Percentiles rank a stretch among this genome's conserved stretches.
Conservation (phyloP, 2,888 invertebrate genomes). For the Eristalis intricaria region DNA sequence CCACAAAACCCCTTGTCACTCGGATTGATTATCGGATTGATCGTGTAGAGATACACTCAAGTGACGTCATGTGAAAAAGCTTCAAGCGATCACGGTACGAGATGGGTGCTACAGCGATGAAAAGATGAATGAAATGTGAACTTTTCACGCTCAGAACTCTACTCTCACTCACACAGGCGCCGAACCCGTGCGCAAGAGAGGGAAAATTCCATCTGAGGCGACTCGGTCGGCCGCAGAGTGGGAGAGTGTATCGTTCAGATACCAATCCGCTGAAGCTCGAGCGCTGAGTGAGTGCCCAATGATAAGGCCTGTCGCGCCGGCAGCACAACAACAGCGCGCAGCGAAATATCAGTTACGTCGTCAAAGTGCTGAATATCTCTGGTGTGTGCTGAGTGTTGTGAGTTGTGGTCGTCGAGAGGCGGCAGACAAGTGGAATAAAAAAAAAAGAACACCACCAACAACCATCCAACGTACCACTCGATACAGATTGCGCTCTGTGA, state of each 20-base stretch:
- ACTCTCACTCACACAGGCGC: background rate
- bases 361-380: slow-evolving; percentile 54
- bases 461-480: background rate
- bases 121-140: slow-evolving; percentile 31
- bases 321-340: slow-evolving; percentile 33
- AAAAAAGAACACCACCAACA: background rate
- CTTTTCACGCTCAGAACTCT: background rate
- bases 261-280: slow-evolving; percentile 17
- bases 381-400: background rate
- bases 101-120: background rate
- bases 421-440: slow-evolving; percentile 7
- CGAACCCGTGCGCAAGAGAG: background rate
- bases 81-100: background rate
- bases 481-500: background rate
- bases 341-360: slow-evolving; percentile 61
- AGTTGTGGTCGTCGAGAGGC: slow-evolving; percentile 10
- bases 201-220: background rate
- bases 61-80: slow-evolving; percentile 34
- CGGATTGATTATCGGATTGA: background rate
- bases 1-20: background rate
- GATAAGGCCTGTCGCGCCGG: slow-evolving; percentile 19
- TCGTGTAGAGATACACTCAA: background rate
- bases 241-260: background rate
- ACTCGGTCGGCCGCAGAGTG: background rate
- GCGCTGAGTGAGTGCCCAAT: slow-evolving; percentile 6